Conservation (phyloP, 2,113 vertebrate genomes). For the Nansenia antarctica region DNA sequence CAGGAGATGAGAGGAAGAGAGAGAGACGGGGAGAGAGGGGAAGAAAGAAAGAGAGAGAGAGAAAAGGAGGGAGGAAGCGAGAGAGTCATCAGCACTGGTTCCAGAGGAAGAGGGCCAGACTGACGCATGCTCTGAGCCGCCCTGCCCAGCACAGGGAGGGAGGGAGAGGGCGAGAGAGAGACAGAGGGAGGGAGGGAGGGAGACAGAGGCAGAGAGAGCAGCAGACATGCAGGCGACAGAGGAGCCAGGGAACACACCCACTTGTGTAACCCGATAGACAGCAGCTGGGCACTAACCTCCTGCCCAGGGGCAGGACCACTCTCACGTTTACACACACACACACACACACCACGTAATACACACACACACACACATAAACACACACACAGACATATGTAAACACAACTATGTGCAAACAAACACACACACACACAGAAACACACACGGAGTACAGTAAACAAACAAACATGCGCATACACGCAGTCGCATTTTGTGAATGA, state of each 20-base stretch:
- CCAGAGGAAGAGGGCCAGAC: conserved; percentile 58
- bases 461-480: background rate
- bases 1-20: conserved; percentile 27
- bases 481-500: background rate
- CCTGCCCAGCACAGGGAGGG: conserved; percentile 41
- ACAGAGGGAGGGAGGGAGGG: conserved; percentile 23
- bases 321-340: conserved; percentile 20
- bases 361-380: conserved; percentile 11
- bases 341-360: conserved; percentile 8
- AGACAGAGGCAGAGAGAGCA: conserved; percentile 51
- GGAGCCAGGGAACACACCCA: conserved; percentile 75
- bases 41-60: conserved; percentile 14
- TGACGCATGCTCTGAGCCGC: conserved; percentile 58
- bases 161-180: conserved; percentile 41
- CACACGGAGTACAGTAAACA: no score
- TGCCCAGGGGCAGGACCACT: conserved; percentile 55
- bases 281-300: conserved; percentile 66
- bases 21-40: background rate
- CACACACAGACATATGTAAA: background rate
- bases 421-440: conserved; percentile 1
- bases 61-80: conserved; percentile 16
- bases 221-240: conserved; percentile 77
- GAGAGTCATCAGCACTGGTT: conserved; percentile 26
- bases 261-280: conserved; percentile 76
- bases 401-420: background rate